Percentiles rank a stretch among this genome's conserved stretches.
These are phyloP conservation scores for Cyprinodon variegatus DNA, from an alignment of 2,113 vertebrate genomes.

Conservation along the genomic window DNA sequence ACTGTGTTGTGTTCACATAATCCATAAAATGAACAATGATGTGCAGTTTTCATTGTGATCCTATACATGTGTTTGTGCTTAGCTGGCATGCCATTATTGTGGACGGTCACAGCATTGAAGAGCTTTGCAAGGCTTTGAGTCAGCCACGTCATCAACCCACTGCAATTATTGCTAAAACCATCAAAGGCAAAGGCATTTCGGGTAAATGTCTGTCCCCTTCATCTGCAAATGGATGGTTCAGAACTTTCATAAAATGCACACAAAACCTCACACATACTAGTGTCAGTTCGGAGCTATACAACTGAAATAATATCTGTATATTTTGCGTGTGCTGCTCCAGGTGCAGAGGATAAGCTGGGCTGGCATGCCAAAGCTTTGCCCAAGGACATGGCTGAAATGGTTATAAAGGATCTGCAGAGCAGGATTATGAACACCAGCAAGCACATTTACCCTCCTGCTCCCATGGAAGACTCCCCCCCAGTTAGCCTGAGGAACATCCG, in stretches of 20 bases:
- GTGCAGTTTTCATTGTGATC: background rate
- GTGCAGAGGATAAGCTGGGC: slow-evolving; percentile 91
- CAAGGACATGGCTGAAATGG: slow-evolving; percentile 90
- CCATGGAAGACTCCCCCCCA: slow-evolving; percentile 85
- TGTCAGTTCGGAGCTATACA: background rate
- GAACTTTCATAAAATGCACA: background rate
- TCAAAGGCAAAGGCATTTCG: slow-evolving; percentile 93
- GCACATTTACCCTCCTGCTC: slow-evolving; percentile 86
- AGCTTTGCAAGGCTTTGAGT: slow-evolving; percentile 94
- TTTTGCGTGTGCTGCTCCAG: slow-evolving; percentile 65
- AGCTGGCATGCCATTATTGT: slow-evolving; percentile 93
- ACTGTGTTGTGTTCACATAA: background rate
- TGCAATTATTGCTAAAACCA: slow-evolving; percentile 94
- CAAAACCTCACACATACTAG: background rate
- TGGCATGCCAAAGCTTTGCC: slow-evolving; percentile 95
- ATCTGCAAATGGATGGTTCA: background rate
- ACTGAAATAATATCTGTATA: background rate
- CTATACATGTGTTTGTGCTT: slow-evolving; percentile 38
- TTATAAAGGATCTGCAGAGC: slow-evolving; percentile 87
- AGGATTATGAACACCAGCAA: slow-evolving; percentile 89
- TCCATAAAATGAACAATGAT: background rate
- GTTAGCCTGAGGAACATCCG: slow-evolving; percentile 88
- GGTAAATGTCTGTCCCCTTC: slow-evolving; percentile 74
- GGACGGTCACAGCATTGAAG: slow-evolving; percentile 95
- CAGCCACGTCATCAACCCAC: slow-evolving; percentile 91